phyloP scores from a whole-genome alignment of 1,140 invertebrate genomes.

The Dinoponera quadriceps region DNA sequence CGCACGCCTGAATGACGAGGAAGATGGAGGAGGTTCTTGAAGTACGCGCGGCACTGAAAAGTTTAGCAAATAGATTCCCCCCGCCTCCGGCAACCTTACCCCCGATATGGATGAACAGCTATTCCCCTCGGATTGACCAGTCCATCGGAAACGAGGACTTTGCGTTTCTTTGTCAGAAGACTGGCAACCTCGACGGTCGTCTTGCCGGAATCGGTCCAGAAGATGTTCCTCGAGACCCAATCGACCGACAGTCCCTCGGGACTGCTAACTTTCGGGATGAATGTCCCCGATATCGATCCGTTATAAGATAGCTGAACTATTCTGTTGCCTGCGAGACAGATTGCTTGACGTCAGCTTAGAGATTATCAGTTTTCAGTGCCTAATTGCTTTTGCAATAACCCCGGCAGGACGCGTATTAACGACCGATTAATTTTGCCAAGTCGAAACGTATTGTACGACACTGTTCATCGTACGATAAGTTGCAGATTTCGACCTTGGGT shows the following conservation, averaged over 20 bases:
- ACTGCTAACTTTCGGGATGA: conserved; percentile 90
- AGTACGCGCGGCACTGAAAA: neutral
- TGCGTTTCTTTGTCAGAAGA: conserved; percentile 92
- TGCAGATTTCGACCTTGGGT: too few relatives aligned
- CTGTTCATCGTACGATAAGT: too few relatives aligned
- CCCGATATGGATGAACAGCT: conserved; percentile 95
- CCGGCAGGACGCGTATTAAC: neutral
- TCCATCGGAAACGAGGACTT: conserved; percentile 91
- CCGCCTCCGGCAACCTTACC: conserved; percentile 86
- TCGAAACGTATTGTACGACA: neutral
- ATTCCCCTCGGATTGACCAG: conserved; percentile 97
- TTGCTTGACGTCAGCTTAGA: conserved; percentile 39
- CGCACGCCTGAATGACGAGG: conserved; percentile 49
- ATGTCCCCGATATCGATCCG: conserved; percentile 78
- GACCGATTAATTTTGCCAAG: neutral
- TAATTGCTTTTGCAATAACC: conserved; percentile 3
- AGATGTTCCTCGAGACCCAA: conserved; percentile 96
- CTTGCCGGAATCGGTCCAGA: conserved; percentile 97
- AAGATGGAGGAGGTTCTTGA: conserved; percentile 1
- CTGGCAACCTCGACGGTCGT: conserved; percentile 96
- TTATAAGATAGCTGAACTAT: conserved; percentile 81
- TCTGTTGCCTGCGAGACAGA: conserved; percentile 78
- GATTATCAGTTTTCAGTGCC: neutral
- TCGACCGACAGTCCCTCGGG: conserved; percentile 98
- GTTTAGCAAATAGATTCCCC: conserved; percentile 43